Evolutionary conservation across 1,140 invertebrate species (phyloP), one percentile per base, ranked within the genome.

Genomic region (Rhagoletis zephyria): DNA sequence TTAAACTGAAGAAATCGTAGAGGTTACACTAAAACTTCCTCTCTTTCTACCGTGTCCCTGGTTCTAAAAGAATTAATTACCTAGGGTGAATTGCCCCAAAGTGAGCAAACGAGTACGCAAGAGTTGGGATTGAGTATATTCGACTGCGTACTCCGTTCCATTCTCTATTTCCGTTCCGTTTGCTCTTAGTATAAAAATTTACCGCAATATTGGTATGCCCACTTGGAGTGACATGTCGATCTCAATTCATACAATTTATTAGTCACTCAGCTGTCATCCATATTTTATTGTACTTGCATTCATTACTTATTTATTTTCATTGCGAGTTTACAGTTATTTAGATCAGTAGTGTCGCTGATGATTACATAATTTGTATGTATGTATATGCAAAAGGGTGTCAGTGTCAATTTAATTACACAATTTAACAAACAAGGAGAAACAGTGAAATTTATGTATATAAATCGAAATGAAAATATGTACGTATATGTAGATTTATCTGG

Each of bases 321-420:
- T 74, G 40, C 3, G 67, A 74, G 6, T 7, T n/a, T n/a, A 10
- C 67, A 74, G 14, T 45, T 45, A 45, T 48, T 45, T 45, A 74
- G 67, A 48, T 48, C 67, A 14, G 4, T 48, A 9, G 42, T 45
- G 42, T 74, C 45, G 14, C 3, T 74, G 40, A 48, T 67, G 67
- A 74, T 74, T 42, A 74, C 42, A 74, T 74, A 74, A 74, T 45
- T 45, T 74, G 14, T 45, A 45, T 74, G 10, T 74, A 42, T 74
- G 14, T 45, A 45, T 74, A n/a, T 74, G 67, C 42, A 48, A 74
- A 74, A 74, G 42, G 67, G 67, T 74, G 67, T 74, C 67, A 48
- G 67, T 74, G 67, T 74, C 67, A 74, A 74, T 48, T 74, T 74
- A 74, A 74, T 74, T 74, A 74, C 67, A 74, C 14, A 48, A 74